These are phyloP conservation scores for Bos taurus DNA, from an alignment of 2,113 vertebrate species.

Conservation along the genomic window ARS-UCD2.0 NC_037342.1:33864001-33864500, in stretches of 20 bases:
- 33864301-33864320: background rate
- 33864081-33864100: accelerated
- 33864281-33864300: background rate
- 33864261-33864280: background rate
- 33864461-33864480: background rate
- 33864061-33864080: too few species aligned
- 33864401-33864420: background rate
- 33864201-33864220: background rate
- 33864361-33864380: background rate
- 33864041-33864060: too few species aligned
- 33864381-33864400: background rate
- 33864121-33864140: background rate
- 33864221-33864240: background rate
- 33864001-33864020: background rate
- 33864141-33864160: background rate
- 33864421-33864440: background rate
- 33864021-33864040: background rate
- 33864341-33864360: background rate
- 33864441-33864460: background rate
- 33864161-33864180: background rate
- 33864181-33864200: too few species aligned
- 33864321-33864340: background rate
- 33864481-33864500: background rate
- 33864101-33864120: accelerated
- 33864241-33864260: background rate